Evolutionary conservation across 2,888 invertebrate species (phyloP), one percentile per base, ranked within the genome.

Genomic region (Dynastes maya): DNA sequence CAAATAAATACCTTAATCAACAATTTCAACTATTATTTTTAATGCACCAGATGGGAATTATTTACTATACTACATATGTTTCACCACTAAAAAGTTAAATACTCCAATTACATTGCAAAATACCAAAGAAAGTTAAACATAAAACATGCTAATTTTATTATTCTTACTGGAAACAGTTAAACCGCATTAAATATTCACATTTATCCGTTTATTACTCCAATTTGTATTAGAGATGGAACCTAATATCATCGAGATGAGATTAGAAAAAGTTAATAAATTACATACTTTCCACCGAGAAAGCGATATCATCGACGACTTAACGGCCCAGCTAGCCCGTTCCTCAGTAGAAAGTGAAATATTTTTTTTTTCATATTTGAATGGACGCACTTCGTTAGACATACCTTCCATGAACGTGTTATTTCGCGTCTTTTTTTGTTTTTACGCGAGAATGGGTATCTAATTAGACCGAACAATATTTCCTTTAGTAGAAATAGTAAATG

Each of bases 331-430:
- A 49, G 53, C 29, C 22, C 45, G 37, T n/a, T 72, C 37, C 55
- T 61, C 22, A 11, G 40, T 74, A 74, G 72, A 74, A 74, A 74
- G 72, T 74, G 72, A 74, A 74, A 72, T 16, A 72, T 37, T 72
- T 72, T 72, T 32, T 22, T 32, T 74, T 61, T 61, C 22, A 16
- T 61, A 72, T 74, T 61, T 22, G 40, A 45, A 74, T 27, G 40
- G 72, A 61, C 45, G 61, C n/a, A 49, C 45, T 45, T 74, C 72
- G 72, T 63, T 74, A 61, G 72, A 74, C 61, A 74, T 68, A 29
- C 72, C 32, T 32, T 32, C 32, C 27, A 61, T 27, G 27, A 61
- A 45, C 45, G 61, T 16, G 58, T 13, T 49, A 13, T 63, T 74
- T 74, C 51, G 13, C 45, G 13, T 58, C 40, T 55, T 55, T 45